Evolutionary conservation across 2,888 invertebrate genomes (phyloP), one percentile per base, ranked within the genome.

Genomic region (Drosophila pullipes): DNA sequence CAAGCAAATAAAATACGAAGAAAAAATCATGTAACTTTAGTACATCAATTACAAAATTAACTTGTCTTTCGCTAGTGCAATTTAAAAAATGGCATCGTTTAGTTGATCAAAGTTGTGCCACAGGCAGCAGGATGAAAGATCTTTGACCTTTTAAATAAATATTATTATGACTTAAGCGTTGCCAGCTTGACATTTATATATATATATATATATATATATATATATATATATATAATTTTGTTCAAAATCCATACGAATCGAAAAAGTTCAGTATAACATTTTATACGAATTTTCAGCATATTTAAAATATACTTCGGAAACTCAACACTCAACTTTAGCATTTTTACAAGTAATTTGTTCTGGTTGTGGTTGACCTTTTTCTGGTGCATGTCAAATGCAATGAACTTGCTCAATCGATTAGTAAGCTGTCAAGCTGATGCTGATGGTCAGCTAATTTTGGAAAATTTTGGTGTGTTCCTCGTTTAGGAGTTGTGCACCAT

Each of bases 11-110:
- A 74, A 69, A 39, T 35, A 28, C 11, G 39, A 39, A 11, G 25
- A 59, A 73, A 58, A 49, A 57, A 62, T 0, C 9, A 31, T 31
- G 31, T 2, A 31, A 31, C 31, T 31, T 31, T 31, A 31, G 49
- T 66, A 76, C 62, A 60, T 47, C 54, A 63, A 71, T 85, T 85
- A 59, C 81, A 55, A 66, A 66, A 69, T 35, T 16, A n/a, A 44
- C 31, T 57, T 35, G 69, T 31, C n/a, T 47, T 4, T 47, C 1
- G 16, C 1, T 47, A 2, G 25, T 25, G 25, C 16, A 47, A n/a
- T 52, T 52, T n/a, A 3, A 47, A 18, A 44, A 7, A 6, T 37
- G 37, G 16, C 16, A 13, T 16, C 13, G 11, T 13, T 6, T 11
- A 13, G 33, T 22, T 39, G 11, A n/a, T 22, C 11, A 22, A 22